Evolutionary conservation across 2,797 vertebrate genomes (phyloP).

Genomic region (Nannoperca obscura): DNA sequence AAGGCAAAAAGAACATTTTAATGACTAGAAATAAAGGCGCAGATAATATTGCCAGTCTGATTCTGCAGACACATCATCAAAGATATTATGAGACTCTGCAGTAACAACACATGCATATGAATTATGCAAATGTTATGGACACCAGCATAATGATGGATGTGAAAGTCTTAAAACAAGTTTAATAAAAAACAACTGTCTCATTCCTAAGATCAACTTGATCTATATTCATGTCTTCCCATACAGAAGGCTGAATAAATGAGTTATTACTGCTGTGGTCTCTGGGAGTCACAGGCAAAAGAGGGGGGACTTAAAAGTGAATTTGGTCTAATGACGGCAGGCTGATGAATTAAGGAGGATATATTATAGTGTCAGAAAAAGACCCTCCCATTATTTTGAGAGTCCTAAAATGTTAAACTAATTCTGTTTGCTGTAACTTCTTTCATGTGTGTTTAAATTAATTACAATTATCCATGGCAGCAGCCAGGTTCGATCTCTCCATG

Average conservation of each 20-base stretch:
- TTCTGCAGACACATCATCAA: conserved; percentile 9
- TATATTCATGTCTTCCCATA: conserved; percentile 42
- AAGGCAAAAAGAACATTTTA: background rate
- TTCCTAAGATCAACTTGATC: conserved; percentile 35
- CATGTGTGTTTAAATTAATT: conserved; percentile 21
- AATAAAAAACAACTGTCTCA: conserved; percentile 17
- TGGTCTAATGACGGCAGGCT: conserved; percentile 16
- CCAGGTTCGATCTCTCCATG: background rate
- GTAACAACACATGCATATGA: conserved; percentile 30
- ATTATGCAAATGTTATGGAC: conserved; percentile 35
- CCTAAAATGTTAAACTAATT: conserved; percentile 8
- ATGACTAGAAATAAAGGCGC: conserved; percentile 7
- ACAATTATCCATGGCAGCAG: conserved; percentile 9
- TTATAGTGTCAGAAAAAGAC: conserved; percentile 17
- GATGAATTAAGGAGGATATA: conserved; percentile 47
- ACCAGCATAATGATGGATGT: conserved; percentile 10
- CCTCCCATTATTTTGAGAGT: conserved; percentile 3
- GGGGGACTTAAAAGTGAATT: conserved; percentile 43
- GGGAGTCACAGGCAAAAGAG: conserved; percentile 24
- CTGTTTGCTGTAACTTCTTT: conserved; percentile 14
- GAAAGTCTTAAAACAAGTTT: conserved; percentile 28
- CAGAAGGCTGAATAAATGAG: conserved; percentile 47
- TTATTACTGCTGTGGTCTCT: conserved; percentile 38
- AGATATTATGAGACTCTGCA: conserved; percentile 25
- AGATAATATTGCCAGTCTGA: background rate